These are phyloP conservation scores for Bryconaethiops microstoma DNA, from an alignment of 2,797 vertebrate genomes.

Conservation along the genomic window DNA sequence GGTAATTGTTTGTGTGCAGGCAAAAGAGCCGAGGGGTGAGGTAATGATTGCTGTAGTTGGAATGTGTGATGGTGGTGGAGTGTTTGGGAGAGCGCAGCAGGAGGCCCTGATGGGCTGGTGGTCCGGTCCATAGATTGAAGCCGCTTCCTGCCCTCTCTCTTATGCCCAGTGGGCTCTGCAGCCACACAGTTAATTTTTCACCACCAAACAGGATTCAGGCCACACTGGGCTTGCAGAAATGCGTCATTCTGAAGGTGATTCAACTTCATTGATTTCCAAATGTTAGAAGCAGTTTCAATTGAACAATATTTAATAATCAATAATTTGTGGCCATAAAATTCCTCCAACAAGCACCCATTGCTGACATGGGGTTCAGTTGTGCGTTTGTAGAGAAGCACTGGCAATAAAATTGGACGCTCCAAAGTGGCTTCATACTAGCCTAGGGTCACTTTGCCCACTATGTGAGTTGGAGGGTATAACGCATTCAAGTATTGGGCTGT, in stretches of 20 bases:
- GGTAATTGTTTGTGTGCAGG: conserved; percentile 4
- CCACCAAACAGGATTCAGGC: conserved; percentile 37
- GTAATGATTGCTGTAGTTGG: conserved; percentile 53
- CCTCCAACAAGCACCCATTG: no score
- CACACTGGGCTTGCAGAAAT: background rate
- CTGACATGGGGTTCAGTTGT: background rate
- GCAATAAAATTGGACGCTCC: background rate
- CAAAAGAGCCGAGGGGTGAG: background rate
- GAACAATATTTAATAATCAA: no score
- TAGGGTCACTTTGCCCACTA: background rate
- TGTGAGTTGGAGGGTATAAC: background rate
- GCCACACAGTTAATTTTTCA: conserved; percentile 44
- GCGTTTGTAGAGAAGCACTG: background rate
- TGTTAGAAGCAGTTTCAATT: background rate
- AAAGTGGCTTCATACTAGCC: no score
- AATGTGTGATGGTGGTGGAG: conserved; percentile 38
- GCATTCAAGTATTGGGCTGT: no score
- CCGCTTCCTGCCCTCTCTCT: conserved; percentile 2
- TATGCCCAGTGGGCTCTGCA: conserved; percentile 7
- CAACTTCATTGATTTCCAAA: background rate
- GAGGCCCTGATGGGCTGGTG: conserved; percentile 19
- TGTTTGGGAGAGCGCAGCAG: conserved; percentile 40
- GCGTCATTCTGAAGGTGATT: background rate
- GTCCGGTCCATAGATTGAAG: conserved; percentile 33
- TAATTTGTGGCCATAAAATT: no score